Percentiles rank a stretch among this genome's conserved stretches.
Evolutionary conservation across 2,113 vertebrate species (phyloP).

Genomic region (Brevimyrus niger): DNA sequence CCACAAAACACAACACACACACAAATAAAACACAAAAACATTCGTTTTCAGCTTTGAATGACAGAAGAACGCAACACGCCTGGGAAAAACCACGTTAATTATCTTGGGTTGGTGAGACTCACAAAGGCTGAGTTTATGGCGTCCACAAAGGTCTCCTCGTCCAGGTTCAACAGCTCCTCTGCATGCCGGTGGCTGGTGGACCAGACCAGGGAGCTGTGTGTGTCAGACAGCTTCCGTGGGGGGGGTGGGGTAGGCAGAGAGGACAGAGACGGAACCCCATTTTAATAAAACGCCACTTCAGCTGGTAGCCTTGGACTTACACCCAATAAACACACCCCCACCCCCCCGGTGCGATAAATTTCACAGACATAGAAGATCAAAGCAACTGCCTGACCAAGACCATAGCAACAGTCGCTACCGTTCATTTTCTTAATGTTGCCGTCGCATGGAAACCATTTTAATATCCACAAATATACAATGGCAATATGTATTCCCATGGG

Average conservation of each 20-base stretch:
- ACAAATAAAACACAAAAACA: not conserved
- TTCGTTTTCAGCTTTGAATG: not conserved
- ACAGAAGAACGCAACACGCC: not conserved
- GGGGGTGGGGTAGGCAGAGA: not conserved
- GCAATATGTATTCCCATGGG: not conserved
- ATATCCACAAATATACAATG: not conserved
- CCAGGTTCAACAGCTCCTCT: constrained; percentile 73
- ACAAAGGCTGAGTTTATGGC: constrained; percentile 94
- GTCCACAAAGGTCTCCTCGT: constrained; percentile 88
- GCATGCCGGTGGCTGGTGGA: constrained; percentile 84
- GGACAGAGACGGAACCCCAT: not conserved
- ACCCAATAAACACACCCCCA: not conserved
- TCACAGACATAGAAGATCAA: constrained; percentile 5
- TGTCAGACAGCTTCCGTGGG: constrained; percentile 77
- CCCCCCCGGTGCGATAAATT: not conserved
- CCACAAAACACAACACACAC: too few species aligned
- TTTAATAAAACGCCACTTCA: not conserved
- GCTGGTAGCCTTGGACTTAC: not conserved
- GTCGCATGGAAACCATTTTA: constrained; percentile 12
- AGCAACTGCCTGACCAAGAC: not conserved
- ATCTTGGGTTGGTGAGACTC: constrained; percentile 46
- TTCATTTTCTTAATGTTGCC: constrained; percentile 1
- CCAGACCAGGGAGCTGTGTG: constrained; percentile 90
- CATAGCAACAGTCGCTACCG: not conserved
- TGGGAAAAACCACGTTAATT: not conserved